phyloP scores from a whole-genome alignment of 2,113 vertebrate genomes.

The Ochotona curzoniae region DNA sequence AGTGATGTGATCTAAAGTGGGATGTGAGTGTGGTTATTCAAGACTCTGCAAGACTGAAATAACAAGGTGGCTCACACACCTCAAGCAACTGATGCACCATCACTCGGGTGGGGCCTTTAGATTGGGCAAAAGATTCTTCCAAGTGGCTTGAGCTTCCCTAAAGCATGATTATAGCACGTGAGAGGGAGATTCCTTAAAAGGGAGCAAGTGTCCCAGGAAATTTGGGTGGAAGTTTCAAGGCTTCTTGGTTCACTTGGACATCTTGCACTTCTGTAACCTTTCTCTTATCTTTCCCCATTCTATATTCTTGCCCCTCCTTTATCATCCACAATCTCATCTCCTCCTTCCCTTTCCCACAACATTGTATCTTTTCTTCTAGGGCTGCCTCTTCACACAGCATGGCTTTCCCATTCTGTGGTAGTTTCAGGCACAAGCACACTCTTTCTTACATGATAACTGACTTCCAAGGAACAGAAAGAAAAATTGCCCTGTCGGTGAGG shows the following conservation, averaged over 20 bases:
- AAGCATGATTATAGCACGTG: background rate
- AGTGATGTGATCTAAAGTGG: background rate
- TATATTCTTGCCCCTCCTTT: no score
- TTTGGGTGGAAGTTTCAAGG: accelerated
- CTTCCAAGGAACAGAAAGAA: background rate
- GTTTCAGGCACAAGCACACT: background rate
- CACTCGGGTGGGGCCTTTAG: background rate
- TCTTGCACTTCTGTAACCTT: background rate
- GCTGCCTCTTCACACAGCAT: background rate
- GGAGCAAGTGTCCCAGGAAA: background rate
- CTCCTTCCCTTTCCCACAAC: accelerated
- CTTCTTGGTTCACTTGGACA: background rate
- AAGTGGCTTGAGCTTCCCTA: background rate
- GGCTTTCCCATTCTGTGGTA: background rate
- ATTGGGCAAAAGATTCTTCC: background rate
- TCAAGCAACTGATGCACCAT: background rate
- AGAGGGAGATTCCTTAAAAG: background rate
- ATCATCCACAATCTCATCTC: no score
- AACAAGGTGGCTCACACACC: background rate
- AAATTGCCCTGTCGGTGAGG: background rate
- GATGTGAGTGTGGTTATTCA: background rate
- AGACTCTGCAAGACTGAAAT: background rate
- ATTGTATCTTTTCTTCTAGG: background rate
- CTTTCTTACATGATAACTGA: background rate
- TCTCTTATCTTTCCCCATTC: no score